Conservation (phyloP, 2,113 vertebrate species). For the Brachypodius melanocephalos region DNA sequence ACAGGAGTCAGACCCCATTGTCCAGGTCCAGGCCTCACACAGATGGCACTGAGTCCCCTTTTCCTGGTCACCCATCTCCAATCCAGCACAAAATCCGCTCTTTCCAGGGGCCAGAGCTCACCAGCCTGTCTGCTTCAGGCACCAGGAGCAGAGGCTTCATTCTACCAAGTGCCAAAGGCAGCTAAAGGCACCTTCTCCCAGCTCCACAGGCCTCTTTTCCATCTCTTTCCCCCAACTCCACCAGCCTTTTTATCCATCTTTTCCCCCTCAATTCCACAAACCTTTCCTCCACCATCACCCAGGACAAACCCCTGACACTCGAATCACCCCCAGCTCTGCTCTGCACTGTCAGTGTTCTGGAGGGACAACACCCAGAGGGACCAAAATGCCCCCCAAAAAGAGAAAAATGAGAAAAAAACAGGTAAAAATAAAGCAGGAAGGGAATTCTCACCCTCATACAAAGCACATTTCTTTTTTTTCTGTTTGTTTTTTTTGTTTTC, state of each 20-base stretch:
- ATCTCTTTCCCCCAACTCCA: background rate
- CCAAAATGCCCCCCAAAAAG: rapidly evolving
- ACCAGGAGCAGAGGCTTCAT: background rate
- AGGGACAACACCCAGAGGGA: background rate
- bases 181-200: background rate
- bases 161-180: rapidly evolving
- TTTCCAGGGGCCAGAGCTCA: background rate
- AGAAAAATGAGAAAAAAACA: background rate
- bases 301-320: rapidly evolving
- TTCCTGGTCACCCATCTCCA: background rate
- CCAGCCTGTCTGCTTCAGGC: rapidly evolving
- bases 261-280: background rate
- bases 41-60: rapidly evolving
- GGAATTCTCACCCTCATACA: background rate
- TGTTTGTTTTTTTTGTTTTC: background rate
- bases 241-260: background rate
- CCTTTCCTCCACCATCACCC: background rate
- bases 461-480: background rate
- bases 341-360: rapidly evolving
- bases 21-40: background rate
- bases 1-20: background rate
- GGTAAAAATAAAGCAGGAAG: background rate
- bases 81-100: background rate
- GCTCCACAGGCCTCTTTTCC: background rate
- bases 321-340: background rate